Percentiles rank a stretch among this genome's conserved stretches.
phyloP scores from a whole-genome alignment of 2,113 vertebrate species.

The Muntiacus muntjak region DNA sequence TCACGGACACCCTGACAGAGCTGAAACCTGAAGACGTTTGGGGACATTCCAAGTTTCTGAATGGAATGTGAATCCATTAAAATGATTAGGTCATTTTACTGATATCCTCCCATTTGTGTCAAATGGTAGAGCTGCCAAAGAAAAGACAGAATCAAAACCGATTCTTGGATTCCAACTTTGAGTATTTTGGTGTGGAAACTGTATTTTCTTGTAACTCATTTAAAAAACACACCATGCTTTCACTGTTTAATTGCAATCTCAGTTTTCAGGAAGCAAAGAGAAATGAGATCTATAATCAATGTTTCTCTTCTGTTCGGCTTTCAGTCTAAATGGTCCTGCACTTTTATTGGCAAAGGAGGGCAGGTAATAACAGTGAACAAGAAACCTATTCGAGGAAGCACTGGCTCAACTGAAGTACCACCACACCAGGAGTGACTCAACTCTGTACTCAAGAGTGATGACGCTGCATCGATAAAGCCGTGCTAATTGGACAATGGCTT shows the following conservation, averaged over 20 bases:
- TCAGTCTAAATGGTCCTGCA: slow-evolving; percentile 22
- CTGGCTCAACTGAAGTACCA: slow-evolving; percentile 78
- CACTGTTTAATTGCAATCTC: slow-evolving; percentile 15
- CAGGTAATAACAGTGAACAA: slow-evolving; percentile 76
- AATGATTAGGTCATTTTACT: slow-evolving; percentile 63
- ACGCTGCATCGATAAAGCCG: slow-evolving; percentile 82
- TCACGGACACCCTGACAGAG: not conserved
- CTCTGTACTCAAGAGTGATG: slow-evolving; percentile 82
- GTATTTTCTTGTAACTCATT: slow-evolving; percentile 64
- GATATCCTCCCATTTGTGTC: slow-evolving; percentile 46
- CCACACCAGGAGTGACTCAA: slow-evolving; percentile 81
- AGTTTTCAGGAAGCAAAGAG: slow-evolving; percentile 59
- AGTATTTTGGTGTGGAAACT: slow-evolving; percentile 44
- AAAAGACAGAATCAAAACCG: slow-evolving; percentile 45
- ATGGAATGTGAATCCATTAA: slow-evolving; percentile 59
- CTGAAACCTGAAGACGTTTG: slow-evolving; percentile 35
- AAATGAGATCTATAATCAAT: slow-evolving; percentile 21
- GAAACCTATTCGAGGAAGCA: slow-evolving; percentile 71
- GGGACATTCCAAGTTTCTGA: slow-evolving; percentile 45
- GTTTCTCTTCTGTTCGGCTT: slow-evolving; percentile 44
- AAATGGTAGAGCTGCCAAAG: slow-evolving; percentile 55
- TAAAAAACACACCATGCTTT: slow-evolving; percentile 46
- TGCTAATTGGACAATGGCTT: slow-evolving; percentile 88
- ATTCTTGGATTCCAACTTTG: slow-evolving; percentile 27
- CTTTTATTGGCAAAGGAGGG: slow-evolving; percentile 63